A percentile compares a stretch with the other conserved stretches of the same genome.
phyloP scores from a whole-genome alignment of 2,888 invertebrate genomes.

The Desoria tigrina region DNA sequence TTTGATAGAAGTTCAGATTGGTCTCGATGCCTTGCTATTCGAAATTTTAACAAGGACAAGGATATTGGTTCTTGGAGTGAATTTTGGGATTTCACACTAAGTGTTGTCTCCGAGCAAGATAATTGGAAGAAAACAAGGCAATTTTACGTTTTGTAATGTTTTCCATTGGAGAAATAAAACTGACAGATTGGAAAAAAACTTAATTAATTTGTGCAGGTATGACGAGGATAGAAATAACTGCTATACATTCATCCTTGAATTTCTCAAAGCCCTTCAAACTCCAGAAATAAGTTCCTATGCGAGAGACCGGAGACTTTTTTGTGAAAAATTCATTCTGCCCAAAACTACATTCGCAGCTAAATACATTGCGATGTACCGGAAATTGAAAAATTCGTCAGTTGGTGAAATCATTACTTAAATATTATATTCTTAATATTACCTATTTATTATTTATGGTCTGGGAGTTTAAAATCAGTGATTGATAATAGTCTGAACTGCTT shows the following conservation, averaged over 20 bases:
- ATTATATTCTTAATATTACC: background rate
- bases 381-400: slow-evolving; percentile 60
- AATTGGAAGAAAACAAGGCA: slow-evolving; percentile 55
- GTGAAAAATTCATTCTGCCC: slow-evolving; percentile 78
- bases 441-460: background rate
- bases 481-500: no score
- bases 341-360: slow-evolving; percentile 79
- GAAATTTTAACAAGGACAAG: slow-evolving; percentile 41
- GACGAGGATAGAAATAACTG: slow-evolving; percentile 78
- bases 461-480: background rate
- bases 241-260: slow-evolving; percentile 80
- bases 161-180: no score
- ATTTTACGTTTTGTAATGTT: slow-evolving; percentile 6
- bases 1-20: slow-evolving; percentile 57
- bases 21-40: slow-evolving; percentile 59
- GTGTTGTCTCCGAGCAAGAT: slow-evolving; percentile 59
- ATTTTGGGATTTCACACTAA: slow-evolving; percentile 70
- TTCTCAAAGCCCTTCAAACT: slow-evolving; percentile 72
- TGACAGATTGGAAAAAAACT: background rate
- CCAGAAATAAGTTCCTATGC: slow-evolving; percentile 71
- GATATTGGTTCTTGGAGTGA: slow-evolving; percentile 56
- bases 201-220: slow-evolving; percentile 59
- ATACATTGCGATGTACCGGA: slow-evolving; percentile 79
- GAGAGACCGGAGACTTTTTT: slow-evolving; percentile 69
- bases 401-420: background rate